A percentile compares a stretch with the other conserved stretches of the same genome.
phyloP scores from a whole-genome alignment of 1,140 invertebrate species.

The Drosophila pallidifrons region DNA sequence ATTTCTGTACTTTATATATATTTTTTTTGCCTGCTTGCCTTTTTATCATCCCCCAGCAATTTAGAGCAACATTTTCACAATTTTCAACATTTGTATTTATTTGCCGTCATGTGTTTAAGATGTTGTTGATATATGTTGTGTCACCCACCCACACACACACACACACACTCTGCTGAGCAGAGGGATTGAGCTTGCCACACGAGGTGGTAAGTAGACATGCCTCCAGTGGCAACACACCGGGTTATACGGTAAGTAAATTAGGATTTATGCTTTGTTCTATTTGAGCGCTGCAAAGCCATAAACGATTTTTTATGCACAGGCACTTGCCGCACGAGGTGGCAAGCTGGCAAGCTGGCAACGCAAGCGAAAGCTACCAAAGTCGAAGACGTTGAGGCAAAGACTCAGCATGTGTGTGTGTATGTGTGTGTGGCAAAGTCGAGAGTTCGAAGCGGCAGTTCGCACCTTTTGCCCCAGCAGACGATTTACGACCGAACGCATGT shows the following conservation, averaged over 20 bases:
- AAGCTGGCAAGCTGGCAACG: not conserved
- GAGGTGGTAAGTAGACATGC: conserved; percentile 34
- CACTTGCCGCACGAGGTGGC: conserved; percentile 55
- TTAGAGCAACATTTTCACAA: conserved; percentile 71
- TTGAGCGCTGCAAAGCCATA: conserved; percentile 84
- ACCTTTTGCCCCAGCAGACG: conserved; percentile 73
- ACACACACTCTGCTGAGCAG: conserved; percentile 3
- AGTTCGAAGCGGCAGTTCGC: conserved; percentile 64
- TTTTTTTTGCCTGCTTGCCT: conserved; percentile 5
- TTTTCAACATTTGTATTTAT: conserved; percentile 82
- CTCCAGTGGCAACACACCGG: conserved; percentile 54
- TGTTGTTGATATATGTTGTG: conserved; percentile 81
- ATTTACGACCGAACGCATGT: conserved; percentile 78
- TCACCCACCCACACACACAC: conserved; percentile 51
- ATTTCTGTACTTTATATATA: not conserved
- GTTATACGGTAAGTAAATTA: conserved; percentile 80
- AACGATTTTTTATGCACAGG: conserved; percentile 83
- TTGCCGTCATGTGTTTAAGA: conserved; percentile 82
- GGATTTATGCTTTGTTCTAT: conserved; percentile 84
- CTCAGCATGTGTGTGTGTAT: not conserved
- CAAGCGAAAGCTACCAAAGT: conserved; percentile 6
- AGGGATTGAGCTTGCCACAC: conserved; percentile 28
- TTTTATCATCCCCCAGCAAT: conserved; percentile 56
- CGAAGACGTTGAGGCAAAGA: conserved; percentile 2
- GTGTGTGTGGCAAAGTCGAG: conserved; percentile 29